Percentiles rank a stretch among this genome's conserved stretches.
phyloP scores from a whole-genome alignment of 2,113 vertebrate species.

The Paratilapia polleni region DNA sequence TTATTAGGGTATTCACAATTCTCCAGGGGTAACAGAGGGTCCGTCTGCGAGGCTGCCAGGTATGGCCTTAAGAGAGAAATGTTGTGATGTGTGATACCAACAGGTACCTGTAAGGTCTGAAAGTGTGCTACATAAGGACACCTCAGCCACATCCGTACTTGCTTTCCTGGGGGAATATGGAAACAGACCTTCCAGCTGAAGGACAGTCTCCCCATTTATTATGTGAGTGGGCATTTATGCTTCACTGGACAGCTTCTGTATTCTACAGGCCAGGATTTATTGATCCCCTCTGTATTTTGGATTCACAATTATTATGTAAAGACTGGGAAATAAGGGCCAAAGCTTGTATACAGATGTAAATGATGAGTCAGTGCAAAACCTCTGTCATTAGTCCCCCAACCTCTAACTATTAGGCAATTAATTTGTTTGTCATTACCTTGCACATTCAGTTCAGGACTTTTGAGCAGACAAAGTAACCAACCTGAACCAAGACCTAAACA shows the following conservation, averaged over 20 bases:
- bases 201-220: neutral
- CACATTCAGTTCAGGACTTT: neutral
- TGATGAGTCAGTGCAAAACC: neutral
- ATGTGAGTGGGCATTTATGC: neutral
- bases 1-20: slow-evolving; percentile 44
- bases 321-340: neutral
- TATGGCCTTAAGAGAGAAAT: slow-evolving; percentile 12
- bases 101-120: slow-evolving; percentile 21
- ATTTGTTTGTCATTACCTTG: neutral
- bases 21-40: slow-evolving; percentile 21
- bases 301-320: neutral
- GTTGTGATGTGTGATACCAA: slow-evolving; percentile 14
- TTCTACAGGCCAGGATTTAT: neutral
- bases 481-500: neutral
- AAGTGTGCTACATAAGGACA: neutral
- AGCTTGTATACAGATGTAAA: neutral
- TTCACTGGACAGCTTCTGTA: neutral
- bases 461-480: neutral
- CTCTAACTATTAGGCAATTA: neutral
- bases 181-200: neutral
- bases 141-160: neutral
- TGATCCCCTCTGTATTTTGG: neutral
- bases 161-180: neutral
- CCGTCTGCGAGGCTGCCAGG: slow-evolving; percentile 26
- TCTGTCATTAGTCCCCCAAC: neutral